These are phyloP conservation scores for Platygyra sinensis DNA, from an alignment of 64 coral and sea anemone genomes.

Conservation along the genomic window DNA sequence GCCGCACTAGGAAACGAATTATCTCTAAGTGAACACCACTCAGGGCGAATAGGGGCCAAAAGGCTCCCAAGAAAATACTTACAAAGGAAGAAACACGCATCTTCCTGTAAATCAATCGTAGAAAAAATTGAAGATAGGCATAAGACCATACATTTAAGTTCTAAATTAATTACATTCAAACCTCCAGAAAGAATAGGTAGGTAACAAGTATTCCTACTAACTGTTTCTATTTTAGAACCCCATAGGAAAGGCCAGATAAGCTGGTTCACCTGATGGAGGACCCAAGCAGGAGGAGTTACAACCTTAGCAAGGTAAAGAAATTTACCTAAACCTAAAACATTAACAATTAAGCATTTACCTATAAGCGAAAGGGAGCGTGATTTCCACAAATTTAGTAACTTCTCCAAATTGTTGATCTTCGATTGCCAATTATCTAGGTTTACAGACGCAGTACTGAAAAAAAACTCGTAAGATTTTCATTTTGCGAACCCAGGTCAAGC, in stretches of 20 bases:
- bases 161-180: background rate
- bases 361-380: background rate
- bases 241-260: background rate
- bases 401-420: background rate
- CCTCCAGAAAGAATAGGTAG: background rate
- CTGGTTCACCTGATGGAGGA: background rate
- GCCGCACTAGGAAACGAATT: too few species aligned
- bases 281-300: background rate
- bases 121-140: too few species aligned
- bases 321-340: background rate
- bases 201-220: background rate
- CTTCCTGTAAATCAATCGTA: too few species aligned
- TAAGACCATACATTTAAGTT: too few species aligned
- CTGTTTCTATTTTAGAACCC: constrained; percentile 11
- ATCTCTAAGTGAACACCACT: too few species aligned
- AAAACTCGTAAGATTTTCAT: constrained; percentile 39
- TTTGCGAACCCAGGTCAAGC: constrained; percentile 1
- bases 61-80: too few species aligned
- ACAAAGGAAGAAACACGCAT: too few species aligned
- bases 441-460: constrained; percentile 1
- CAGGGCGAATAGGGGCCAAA: too few species aligned
- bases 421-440: background rate
- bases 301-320: background rate
- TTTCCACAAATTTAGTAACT: constrained; percentile 16
- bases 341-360: background rate